Conservation (phyloP, 2,888 invertebrate species). For the Acheta domesticus region DNA sequence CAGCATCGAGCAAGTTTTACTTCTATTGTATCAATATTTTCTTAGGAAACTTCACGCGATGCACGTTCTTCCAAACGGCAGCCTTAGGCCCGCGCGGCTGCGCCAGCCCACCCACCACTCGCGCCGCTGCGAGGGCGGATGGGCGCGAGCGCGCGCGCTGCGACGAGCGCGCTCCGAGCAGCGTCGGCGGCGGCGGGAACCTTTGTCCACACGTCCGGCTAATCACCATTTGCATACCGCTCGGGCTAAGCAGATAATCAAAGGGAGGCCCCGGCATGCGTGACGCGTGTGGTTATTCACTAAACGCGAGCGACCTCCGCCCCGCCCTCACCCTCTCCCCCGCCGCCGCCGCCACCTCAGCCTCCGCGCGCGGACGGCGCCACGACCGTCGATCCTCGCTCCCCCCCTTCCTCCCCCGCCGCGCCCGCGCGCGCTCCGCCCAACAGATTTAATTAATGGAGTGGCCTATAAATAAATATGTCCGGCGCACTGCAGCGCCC, state of each 20-base stretch:
- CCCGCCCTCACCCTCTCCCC: not conserved
- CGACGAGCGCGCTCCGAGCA: not conserved
- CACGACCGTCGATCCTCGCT: not conserved
- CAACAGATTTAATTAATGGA: constrained; percentile 18
- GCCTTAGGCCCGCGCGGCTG: too few relatives aligned
- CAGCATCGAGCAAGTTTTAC: too few relatives aligned
- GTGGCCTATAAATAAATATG: constrained; percentile 18
- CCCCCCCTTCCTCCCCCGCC: not conserved
- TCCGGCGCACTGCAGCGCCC: not conserved
- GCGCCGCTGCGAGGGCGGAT: too few relatives aligned
- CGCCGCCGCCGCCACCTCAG: too few relatives aligned
- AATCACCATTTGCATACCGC: constrained; percentile 10
- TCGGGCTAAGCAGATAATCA: not conserved
- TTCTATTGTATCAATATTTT: too few relatives aligned
- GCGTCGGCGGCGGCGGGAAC: not conserved
- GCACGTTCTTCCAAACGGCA: too few relatives aligned
- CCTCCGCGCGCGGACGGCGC: not conserved
- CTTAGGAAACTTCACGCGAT: too few relatives aligned
- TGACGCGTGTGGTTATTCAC: not conserved
- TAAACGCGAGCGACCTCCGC: not conserved
- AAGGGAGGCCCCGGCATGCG: not conserved
- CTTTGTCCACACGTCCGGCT: not conserved
- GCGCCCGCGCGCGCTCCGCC: not conserved
- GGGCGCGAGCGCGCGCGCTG: too few relatives aligned
- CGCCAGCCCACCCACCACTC: too few relatives aligned